Base-by-base conservation (phyloP, 1,140 invertebrate genomes). In the Ctenoplectra terminalis region DNA sequence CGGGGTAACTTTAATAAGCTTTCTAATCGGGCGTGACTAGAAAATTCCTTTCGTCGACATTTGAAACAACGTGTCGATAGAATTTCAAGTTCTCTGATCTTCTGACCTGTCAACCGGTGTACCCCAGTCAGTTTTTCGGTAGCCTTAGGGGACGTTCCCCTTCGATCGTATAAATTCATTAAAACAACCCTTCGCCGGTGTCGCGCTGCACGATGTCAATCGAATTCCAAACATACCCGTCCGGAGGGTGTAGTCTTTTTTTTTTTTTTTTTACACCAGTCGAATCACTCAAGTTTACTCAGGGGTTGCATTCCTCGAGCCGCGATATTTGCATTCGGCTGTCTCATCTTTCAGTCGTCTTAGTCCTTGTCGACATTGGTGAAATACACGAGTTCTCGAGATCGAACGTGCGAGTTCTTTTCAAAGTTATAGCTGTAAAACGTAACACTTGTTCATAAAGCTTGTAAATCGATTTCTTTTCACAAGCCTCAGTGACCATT, bases 121-220 rank as follows among this genome's bases (percentile, higher is more conserved):
- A 17, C 54, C 60, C 29, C 23, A n/a, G 37, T 58, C 31, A 11
- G 29, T 75, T 60, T 81, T 75, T 81, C 48, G 79, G n/a, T 20
- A 3, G 50, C 26, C 60, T 26, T 48, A 58, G 61, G 83, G 80
- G 50, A 11, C 69, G 23, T 46, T 46, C 64, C 72, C 75, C 67
- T 70, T 54, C 63, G 80, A 58, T 64, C 78, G 85, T 89, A 90
- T 90, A 89, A 91, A 92, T 93, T 92, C 89, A 92, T 92, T 92
- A 92, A 91, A 91, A 85, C 85, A 91, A 90, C 90, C 91, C 91
- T 91, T 91, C 88, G 89, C 74, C 61, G 75, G 61, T 83, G 78
- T 83, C 82, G 63, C 66, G 71, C 50, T 31, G 74, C 73, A 23
- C 83, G 40, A 73, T 77, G 83, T 85, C 87, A 87, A 91, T 91